These are phyloP conservation scores for Catagonus wagneri DNA, from an alignment of 2,113 vertebrate genomes.

Conservation along the genomic window DNA sequence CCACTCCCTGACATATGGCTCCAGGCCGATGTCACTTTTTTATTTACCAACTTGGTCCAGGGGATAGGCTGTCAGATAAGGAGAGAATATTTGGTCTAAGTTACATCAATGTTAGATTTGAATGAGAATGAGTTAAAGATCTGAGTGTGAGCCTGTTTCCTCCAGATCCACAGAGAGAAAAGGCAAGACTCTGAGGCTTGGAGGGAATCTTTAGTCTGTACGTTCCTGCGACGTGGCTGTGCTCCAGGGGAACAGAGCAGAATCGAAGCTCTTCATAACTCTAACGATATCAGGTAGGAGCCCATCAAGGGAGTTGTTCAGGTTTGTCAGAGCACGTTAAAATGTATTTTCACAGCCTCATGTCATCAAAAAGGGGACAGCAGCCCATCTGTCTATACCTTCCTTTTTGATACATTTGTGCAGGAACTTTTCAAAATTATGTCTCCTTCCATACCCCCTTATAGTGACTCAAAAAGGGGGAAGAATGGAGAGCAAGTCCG, in stretches of 20 bases:
- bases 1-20: rapidly evolving
- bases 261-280: conserved; percentile 74
- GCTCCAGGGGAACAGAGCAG: conserved; percentile 66
- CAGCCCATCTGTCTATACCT: conserved; percentile 73
- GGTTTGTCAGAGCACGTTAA: conserved; percentile 81
- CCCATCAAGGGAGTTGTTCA: conserved; percentile 67
- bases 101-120: background rate
- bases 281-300: conserved; percentile 73
- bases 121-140: background rate
- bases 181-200: background rate
- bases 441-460: conserved; percentile 62
- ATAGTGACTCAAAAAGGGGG: conserved; percentile 69
- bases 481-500: conserved; percentile 74
- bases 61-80: background rate
- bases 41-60: background rate
- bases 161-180: background rate
- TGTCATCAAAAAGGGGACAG: conserved; percentile 67
- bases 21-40: background rate
- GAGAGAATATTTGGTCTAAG: background rate
- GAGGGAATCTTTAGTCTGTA: conserved; percentile 38
- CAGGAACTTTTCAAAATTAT: conserved; percentile 78
- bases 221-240: conserved; percentile 47
- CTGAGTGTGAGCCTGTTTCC: background rate
- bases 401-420: conserved; percentile 80
- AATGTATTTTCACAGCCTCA: conserved; percentile 63